Base-by-base conservation (phyloP, 2,113 vertebrate species). In the Cyanistes caeruleus region DNA sequence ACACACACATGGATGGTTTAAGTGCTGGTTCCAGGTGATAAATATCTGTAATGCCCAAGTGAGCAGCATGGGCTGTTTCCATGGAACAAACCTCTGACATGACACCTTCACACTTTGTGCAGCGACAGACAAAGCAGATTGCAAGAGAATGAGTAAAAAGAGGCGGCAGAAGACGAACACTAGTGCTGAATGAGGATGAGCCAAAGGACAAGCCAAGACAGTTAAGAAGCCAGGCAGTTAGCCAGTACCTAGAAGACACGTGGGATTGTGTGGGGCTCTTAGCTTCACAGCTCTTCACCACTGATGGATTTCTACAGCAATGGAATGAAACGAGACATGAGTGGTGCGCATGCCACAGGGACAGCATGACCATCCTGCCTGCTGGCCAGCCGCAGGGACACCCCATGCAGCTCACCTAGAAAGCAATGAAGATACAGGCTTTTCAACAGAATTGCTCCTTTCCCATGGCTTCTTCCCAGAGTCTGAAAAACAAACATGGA, bases 391-490 rank as follows among this genome's bases (percentile, higher is more conserved):
- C 27, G 0, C 56, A 23, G 51, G 46, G 70, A 62, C 75, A 64
- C 37, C 35, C 64, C 4, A 0, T 31, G 70, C 43, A 73, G 95
- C 98, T 98, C 94, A 99, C 99, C 99, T 99, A 94, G 99, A 99
- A 64, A 99, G 98, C 95, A 99, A 93, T 5, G 99, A 99, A 92
- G 98, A 95, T 92, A 98, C 97, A 14, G 99, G 98, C 95, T 99
- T 99, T 91, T 99, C 99, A 96, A 99, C 97, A 48, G 99, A 99
- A 98, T 99, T 99, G 97, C 99, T 99, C 95, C 99, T 98, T 79
- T 99, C 99, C 99, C 99, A 99, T 91, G 99, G 99, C 97, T 99
- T 99, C 98, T 99, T 99, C 96, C 98, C 93, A 96, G 98, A 98
- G 97, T 99, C 99, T 99, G 95, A 44, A 97, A 95, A 93, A 53